A percentile compares a stretch with the other conserved stretches of the same genome.
Evolutionary conservation across 2,113 vertebrate genomes (phyloP).

Genomic region (Puma concolor): DNA sequence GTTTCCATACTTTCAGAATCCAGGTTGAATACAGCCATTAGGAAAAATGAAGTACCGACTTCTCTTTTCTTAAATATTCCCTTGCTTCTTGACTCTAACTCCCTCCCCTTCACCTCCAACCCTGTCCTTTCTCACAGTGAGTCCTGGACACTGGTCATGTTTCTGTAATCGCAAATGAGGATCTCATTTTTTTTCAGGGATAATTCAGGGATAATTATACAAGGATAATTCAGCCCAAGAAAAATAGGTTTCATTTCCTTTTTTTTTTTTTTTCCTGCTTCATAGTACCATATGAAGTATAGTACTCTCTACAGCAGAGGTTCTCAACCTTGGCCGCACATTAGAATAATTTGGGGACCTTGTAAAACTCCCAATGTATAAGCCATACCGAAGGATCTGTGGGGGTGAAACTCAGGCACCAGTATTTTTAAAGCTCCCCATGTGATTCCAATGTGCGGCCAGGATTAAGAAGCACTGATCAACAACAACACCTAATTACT

Average conservation of each 20-base stretch:
- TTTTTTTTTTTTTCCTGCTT: not conserved
- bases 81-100: not conserved
- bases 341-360: conserved; percentile 6
- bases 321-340: not conserved
- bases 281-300: not conserved
- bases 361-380: not conserved
- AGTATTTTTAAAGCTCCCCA: not conserved
- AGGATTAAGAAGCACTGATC: not conserved
- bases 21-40: not conserved
- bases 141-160: not conserved
- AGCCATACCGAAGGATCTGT: not conserved
- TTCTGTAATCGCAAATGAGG: not conserved
- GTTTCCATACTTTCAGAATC: not conserved
- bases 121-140: not conserved
- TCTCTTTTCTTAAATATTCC: not conserved
- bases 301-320: not conserved
- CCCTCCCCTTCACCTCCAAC: not conserved
- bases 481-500: not conserved
- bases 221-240: not conserved
- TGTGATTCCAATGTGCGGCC: not conserved
- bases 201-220: no score
- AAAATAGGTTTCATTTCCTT: not conserved
- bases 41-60: not conserved
- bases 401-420: not conserved
- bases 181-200: not conserved